phyloP scores from a whole-genome alignment of 2,888 invertebrate genomes.

The Heliconius erato region DNA sequence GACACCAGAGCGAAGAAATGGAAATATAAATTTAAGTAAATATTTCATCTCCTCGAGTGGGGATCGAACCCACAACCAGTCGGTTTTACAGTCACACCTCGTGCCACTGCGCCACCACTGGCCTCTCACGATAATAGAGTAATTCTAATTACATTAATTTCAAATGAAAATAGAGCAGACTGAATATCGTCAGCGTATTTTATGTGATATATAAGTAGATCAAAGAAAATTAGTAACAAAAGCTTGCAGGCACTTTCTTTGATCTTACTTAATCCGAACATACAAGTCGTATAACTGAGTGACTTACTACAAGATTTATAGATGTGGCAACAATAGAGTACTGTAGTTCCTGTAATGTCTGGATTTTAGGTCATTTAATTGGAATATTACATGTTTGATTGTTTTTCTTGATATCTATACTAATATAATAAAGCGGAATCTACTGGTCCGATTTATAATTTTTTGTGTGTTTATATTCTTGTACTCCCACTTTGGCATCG shows the following conservation, averaged over 20 bases:
- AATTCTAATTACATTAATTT: not conserved
- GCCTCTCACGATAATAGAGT: not conserved
- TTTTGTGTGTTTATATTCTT: too few species aligned
- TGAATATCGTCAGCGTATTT: slow-evolving; percentile 9
- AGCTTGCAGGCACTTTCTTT: slow-evolving; percentile 25
- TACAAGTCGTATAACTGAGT: slow-evolving; percentile 3
- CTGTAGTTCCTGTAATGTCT: not conserved
- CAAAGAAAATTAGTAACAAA: slow-evolving; percentile 24
- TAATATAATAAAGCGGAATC: too few species aligned
- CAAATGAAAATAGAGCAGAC: not conserved
- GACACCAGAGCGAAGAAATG: too few species aligned
- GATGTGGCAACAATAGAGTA: not conserved
- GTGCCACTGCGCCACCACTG: too few species aligned
- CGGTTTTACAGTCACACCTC: too few species aligned
- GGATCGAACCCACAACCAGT: too few species aligned
- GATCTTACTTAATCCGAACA: slow-evolving; percentile 25
- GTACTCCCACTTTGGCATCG: too few species aligned
- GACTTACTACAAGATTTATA: slow-evolving; percentile 14
- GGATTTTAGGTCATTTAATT: not conserved
- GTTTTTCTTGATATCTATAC: too few species aligned
- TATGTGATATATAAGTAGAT: slow-evolving; percentile 16
- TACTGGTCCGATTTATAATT: too few species aligned
- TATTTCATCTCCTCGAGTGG: too few species aligned
- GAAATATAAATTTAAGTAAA: too few species aligned
- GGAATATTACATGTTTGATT: not conserved